A percentile compares a stretch with the other conserved stretches of the same genome.
Conservation (phyloP, 2,797 vertebrate species). For the Champsocephalus esox region DNA sequence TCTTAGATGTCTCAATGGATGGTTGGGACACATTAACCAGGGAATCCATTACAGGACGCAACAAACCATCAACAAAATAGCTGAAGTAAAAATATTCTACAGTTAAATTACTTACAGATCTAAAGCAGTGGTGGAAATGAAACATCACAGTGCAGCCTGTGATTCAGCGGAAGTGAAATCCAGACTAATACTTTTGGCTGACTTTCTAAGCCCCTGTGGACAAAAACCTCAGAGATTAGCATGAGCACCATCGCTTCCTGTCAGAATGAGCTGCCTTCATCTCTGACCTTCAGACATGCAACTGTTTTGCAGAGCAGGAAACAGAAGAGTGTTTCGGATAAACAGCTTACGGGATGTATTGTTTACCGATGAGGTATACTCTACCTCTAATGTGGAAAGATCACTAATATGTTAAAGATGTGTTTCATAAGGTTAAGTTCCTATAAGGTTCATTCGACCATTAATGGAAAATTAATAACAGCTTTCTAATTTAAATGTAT, state of each 20-base stretch:
- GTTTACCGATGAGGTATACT: background rate
- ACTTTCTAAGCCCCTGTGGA: conserved; percentile 3
- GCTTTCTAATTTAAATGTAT: conserved; percentile 40
- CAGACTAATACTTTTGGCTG: background rate
- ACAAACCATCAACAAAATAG: background rate
- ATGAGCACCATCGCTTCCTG: conserved; percentile 15
- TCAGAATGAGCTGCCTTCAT: conserved; percentile 24
- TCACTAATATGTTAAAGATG: conserved; percentile 4
- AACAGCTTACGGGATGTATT: conserved; percentile 12
- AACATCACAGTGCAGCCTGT: conserved; percentile 6
- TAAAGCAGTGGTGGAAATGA: conserved; percentile 5
- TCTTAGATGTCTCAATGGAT: conserved; percentile 5
- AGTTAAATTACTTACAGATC: background rate
- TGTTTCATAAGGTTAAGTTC: conserved; percentile 1
- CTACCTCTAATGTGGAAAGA: conserved; percentile 3
- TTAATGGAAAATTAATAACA: conserved; percentile 1
- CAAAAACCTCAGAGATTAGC: conserved; percentile 27
- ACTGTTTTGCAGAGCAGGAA: conserved; percentile 25
- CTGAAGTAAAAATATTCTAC: conserved; percentile 1
- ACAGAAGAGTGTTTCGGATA: conserved; percentile 9
- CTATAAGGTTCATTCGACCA: background rate
- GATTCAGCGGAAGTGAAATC: conserved; percentile 16
- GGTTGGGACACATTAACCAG: conserved; percentile 9
- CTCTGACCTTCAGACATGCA: conserved; percentile 36
- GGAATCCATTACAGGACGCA: background rate